These are phyloP conservation scores for Zaprionus camerounensis DNA, from an alignment of 1,140 invertebrate species.

Conservation along the genomic window DNA sequence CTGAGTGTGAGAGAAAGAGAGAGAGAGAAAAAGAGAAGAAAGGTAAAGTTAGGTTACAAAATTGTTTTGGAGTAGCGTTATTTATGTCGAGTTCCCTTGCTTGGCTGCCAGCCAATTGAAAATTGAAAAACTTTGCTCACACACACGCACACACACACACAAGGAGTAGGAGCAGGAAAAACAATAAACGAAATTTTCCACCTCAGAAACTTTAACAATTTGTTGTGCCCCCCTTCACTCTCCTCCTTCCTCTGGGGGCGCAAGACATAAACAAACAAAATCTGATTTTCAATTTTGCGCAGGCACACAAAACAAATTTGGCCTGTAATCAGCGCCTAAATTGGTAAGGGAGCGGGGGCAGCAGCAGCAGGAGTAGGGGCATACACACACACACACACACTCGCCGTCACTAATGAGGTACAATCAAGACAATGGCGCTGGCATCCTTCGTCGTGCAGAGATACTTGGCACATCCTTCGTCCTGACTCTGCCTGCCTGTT, in stretches of 20 bases:
- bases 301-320: slow-evolving; percentile 79
- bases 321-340: slow-evolving; percentile 80
- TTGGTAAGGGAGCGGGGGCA: slow-evolving; percentile 40
- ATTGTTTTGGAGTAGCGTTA: slow-evolving; percentile 61
- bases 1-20: slow-evolving; percentile 84
- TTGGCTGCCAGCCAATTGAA: slow-evolving; percentile 69
- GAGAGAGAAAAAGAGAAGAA: not conserved
- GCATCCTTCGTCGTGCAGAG: slow-evolving; percentile 43
- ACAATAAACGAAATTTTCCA: slow-evolving; percentile 83
- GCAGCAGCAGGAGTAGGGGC: too few species aligned
- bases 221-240: slow-evolving; percentile 15
- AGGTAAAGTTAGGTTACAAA: slow-evolving; percentile 69
- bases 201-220: slow-evolving; percentile 84
- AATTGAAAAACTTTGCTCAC: slow-evolving; percentile 77
- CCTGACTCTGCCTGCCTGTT: slow-evolving; percentile 47
- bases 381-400: not conserved
- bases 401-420: slow-evolving; percentile 63
- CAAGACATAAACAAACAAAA: slow-evolving; percentile 79
- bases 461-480: not conserved
- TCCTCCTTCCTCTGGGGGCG: not conserved
- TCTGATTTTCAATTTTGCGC: slow-evolving; percentile 77
- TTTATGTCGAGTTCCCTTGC: slow-evolving; percentile 47
- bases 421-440: slow-evolving; percentile 77
- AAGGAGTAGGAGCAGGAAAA: slow-evolving; percentile 8
- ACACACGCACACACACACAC: slow-evolving; percentile 19